Evolutionary conservation across 2,888 invertebrate genomes (phyloP).

Genomic region (Siphonodentalium dalli): DNA sequence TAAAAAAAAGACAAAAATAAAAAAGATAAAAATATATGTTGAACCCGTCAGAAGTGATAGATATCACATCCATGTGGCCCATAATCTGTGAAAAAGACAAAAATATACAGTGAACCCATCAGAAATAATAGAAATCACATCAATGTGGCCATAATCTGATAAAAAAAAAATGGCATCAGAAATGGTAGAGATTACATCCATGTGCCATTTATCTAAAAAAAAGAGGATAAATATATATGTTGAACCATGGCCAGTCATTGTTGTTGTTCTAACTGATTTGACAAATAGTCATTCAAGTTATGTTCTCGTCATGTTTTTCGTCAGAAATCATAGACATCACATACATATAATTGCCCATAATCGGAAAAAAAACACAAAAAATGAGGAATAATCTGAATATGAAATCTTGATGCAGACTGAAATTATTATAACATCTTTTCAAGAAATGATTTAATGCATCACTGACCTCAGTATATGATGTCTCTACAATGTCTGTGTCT

Average conservation of each 20-base stretch:
- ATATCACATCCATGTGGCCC: slow-evolving; percentile 99
- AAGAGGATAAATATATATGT: slow-evolving; percentile 98
- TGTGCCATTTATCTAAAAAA: too few relatives aligned
- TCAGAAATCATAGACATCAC: slow-evolving; percentile 95
- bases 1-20: too few relatives aligned
- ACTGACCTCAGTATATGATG: slow-evolving; percentile 84
- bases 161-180: too few relatives aligned
- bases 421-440: too few relatives aligned
- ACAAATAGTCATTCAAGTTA: too few relatives aligned
- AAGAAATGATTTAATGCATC: too few relatives aligned
- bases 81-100: slow-evolving; percentile 73
- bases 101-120: not conserved
- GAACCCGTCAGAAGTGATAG: slow-evolving; percentile 95
- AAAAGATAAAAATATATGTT: slow-evolving; percentile 99
- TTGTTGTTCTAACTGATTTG: too few relatives aligned
- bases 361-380: slow-evolving; percentile 63
- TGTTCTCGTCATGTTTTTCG: too few relatives aligned
- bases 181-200: too few relatives aligned
- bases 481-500: slow-evolving; percentile 69
- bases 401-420: too few relatives aligned
- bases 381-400: too few relatives aligned
- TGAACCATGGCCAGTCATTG: too few relatives aligned
- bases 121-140: not conserved
- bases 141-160: not conserved
- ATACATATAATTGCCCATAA: slow-evolving; percentile 99